These are phyloP conservation scores for Fulmarus glacialis DNA, from an alignment of 2,113 vertebrate species.

Conservation along the genomic window DNA sequence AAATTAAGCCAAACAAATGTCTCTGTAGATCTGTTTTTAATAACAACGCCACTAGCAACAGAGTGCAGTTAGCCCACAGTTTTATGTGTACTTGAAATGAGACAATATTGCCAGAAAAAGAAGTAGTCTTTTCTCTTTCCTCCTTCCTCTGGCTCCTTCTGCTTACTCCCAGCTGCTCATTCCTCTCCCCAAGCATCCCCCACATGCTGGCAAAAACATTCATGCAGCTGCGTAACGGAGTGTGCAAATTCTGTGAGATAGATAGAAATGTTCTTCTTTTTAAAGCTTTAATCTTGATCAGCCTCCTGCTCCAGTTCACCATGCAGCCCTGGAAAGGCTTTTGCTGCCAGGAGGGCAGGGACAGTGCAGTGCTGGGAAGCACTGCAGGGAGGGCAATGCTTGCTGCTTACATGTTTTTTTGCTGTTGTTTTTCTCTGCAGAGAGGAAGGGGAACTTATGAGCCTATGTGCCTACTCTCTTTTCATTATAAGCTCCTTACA, in stretches of 20 bases:
- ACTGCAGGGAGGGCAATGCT: not conserved
- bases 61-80: not conserved
- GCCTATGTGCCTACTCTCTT: not conserved
- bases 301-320: not conserved
- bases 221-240: not conserved
- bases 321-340: not conserved
- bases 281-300: not conserved
- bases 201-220: not conserved
- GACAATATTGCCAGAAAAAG: not conserved
- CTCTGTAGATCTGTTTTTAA: not conserved
- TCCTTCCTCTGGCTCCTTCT: not conserved
- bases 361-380: not conserved
- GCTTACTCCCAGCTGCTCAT: not conserved
- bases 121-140: not conserved
- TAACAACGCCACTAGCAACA: not conserved
- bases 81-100: not conserved
- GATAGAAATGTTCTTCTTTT: not conserved
- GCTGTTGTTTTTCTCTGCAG: not conserved
- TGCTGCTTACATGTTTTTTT: not conserved
- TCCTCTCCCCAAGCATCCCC: not conserved
- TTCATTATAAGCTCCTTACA: not conserved
- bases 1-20: not conserved
- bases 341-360: not conserved
- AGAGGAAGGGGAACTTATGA: not conserved
- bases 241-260: not conserved